These are phyloP conservation scores for Odocoileus virginianus DNA, from an alignment of 2,113 vertebrate species.

Conservation along the genomic window DNA sequence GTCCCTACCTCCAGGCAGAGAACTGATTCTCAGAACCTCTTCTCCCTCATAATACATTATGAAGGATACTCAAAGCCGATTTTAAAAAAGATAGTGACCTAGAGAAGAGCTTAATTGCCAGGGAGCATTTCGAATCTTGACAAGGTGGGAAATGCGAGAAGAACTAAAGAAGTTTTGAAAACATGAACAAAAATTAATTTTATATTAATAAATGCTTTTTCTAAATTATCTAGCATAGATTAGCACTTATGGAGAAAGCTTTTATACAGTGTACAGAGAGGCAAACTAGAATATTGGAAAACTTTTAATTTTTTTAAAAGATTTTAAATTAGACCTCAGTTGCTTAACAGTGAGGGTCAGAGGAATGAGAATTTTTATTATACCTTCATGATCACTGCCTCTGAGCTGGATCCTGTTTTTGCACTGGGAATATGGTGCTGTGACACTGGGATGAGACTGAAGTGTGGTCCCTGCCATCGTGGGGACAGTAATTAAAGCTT, in stretches of 20 bases:
- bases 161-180: neutral
- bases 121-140: neutral
- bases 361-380: neutral
- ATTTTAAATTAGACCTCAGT: neutral
- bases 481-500: neutral
- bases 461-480: neutral
- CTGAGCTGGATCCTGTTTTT: neutral
- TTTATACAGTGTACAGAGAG: neutral
- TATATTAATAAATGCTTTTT: slow-evolving; percentile 14
- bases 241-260: neutral
- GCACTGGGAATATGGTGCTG: neutral
- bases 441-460: neutral
- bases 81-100: neutral
- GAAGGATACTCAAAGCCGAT: neutral
- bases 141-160: neutral
- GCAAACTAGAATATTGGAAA: neutral
- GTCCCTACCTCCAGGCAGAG: neutral
- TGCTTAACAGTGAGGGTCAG: neutral
- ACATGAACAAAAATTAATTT: neutral
- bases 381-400: neutral
- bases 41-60: neutral
- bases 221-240: neutral
- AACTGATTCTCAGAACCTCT: neutral
- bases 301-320: neutral
- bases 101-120: neutral